Base-by-base conservation (phyloP, 1,140 invertebrate genomes). In the Arctopsyche grandis region DNA sequence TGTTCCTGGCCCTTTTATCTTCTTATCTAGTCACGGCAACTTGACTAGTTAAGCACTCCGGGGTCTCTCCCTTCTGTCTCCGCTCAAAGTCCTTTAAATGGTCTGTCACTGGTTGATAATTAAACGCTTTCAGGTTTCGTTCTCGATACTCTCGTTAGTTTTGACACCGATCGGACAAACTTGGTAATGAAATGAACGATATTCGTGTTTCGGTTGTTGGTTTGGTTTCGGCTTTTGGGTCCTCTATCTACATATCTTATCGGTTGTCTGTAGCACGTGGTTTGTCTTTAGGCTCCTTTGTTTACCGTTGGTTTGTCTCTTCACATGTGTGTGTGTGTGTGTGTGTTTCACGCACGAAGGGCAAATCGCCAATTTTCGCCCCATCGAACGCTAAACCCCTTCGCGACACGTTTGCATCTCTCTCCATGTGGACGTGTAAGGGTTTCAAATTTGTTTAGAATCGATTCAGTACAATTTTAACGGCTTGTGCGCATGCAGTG, bases 21-120 rank as follows among this genome's bases (percentile, higher is more conserved):
- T 56, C 71, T 74, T 74, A 74, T 74, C 71, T 74, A 56, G 48
- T 48, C 44, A 56, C 71, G 63, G 10, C 63, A 22, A 66, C 22
- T 66, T 66, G 63, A 66, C 63, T 66, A 22, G 63, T 66, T 66
- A 66, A 66, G 63, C 24, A 66, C 63, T n/a, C 56, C 29, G 1
- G 16, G 19, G 4, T 16, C 1, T 60, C 58, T 21, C 63, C 63
- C 63, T 66, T 66, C 63, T 66, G 63, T 66, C 26, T 52, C 12
- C 48, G 16, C 10, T 5, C 48, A 52, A 52, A 52, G 48, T 14
- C 29, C 48, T 12, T 52, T 52, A 52, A 38, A 52, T 52, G 48
- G 16, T 52, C 16, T 52, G 48, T 52, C 48, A 52, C 48, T 38
- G 48, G 48, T 14, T 16, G 48, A 52, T 52, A 52, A 52, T 52